A percentile compares a stretch with the other conserved stretches of the same genome.
phyloP scores from a whole-genome alignment of 1,140 invertebrate species.

The Caenorhabditis inopinata region DNA sequence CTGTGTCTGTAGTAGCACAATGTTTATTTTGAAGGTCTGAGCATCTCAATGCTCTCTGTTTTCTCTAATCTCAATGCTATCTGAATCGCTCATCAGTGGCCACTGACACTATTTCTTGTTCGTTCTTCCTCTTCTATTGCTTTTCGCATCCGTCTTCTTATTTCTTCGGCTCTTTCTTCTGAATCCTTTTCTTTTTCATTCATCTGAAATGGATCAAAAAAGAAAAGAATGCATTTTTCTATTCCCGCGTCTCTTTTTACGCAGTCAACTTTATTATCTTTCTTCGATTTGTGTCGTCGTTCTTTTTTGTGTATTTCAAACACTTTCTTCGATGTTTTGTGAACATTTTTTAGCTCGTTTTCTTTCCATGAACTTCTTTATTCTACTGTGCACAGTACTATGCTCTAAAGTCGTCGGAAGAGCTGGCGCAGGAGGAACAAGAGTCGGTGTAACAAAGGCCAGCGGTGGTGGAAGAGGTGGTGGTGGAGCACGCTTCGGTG shows the following conservation, averaged over 20 bases:
- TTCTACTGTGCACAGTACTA: background rate
- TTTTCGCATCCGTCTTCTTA: background rate
- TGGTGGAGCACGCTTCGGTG: background rate
- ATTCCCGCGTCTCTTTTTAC: background rate
- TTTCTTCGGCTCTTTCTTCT: background rate
- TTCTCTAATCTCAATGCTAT: conserved; percentile 14
- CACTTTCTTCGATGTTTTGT: background rate
- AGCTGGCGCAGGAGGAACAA: background rate
- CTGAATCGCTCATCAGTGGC: conserved; percentile 4
- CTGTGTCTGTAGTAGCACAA: background rate
- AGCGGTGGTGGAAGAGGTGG: background rate
- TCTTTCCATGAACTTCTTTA: background rate
- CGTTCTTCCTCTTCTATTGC: background rate
- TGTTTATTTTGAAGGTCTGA: background rate
- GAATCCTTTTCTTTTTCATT: background rate
- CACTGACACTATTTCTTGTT: background rate
- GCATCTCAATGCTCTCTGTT: background rate
- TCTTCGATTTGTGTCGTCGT: background rate
- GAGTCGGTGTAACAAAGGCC: background rate
- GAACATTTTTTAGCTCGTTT: background rate
- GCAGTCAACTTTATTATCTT: background rate
- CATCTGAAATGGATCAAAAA: conserved; percentile 29
- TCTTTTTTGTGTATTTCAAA: background rate
- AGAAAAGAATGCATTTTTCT: background rate
- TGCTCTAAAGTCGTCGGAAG: background rate